Evolutionary conservation across 2,888 invertebrate genomes (phyloP).

Genomic region (Athetis lepigone): DNA sequence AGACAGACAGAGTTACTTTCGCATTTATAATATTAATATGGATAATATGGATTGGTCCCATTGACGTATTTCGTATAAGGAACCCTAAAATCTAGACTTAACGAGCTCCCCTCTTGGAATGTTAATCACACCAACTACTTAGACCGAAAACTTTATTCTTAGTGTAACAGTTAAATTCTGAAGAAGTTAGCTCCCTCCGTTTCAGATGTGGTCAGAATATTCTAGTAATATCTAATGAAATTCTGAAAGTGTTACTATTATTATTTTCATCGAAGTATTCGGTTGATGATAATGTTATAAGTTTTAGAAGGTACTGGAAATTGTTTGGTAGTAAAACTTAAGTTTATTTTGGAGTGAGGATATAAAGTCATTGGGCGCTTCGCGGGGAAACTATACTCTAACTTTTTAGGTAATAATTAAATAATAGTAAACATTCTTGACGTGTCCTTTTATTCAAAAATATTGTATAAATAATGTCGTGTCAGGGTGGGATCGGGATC

Average conservation of each 20-base stretch:
- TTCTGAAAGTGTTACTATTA: not conserved
- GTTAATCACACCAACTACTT: slow-evolving; percentile 10
- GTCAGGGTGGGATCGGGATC: too few relatives aligned
- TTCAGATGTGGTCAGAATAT: slow-evolving; percentile 10
- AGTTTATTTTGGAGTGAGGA: too few relatives aligned
- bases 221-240: not conserved
- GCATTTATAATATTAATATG: too few relatives aligned
- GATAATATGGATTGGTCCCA: not conserved
- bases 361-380: too few relatives aligned
- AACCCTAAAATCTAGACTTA: not conserved
- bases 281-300: not conserved
- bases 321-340: not conserved
- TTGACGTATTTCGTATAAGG: too few relatives aligned
- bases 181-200: slow-evolving; percentile 20
- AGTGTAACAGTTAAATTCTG: slow-evolving; percentile 22
- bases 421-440: too few relatives aligned
- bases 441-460: too few relatives aligned
- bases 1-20: too few relatives aligned
- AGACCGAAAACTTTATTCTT: slow-evolving; percentile 17
- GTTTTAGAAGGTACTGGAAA: not conserved
- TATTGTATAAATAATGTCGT: too few relatives aligned
- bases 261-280: not conserved
- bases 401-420: too few relatives aligned
- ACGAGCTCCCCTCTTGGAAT: slow-evolving; percentile 11
- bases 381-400: too few relatives aligned